phyloP scores from a whole-genome alignment of 2,113 vertebrate species.

The Philantomba maxwellii region DNA sequence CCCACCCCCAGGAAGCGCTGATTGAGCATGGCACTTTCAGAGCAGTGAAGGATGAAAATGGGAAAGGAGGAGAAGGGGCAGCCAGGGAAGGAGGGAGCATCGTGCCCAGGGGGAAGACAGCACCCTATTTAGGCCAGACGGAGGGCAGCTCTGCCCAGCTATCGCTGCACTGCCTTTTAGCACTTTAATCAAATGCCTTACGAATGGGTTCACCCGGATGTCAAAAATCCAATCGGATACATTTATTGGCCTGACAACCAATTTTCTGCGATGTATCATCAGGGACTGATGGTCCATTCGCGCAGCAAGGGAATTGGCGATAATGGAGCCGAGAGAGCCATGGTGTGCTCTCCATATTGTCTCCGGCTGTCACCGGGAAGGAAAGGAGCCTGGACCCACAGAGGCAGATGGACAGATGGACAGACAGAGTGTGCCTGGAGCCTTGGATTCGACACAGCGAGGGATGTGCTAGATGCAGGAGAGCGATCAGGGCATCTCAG shows the following conservation, averaged over 20 bases:
- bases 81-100: neutral
- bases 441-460: neutral
- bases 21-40: neutral
- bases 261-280: conserved; percentile 47
- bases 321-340: conserved; percentile 32
- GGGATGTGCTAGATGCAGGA: neutral
- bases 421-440: neutral
- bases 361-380: neutral
- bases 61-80: neutral
- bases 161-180: conserved; percentile 45
- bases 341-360: neutral
- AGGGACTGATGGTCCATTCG: conserved; percentile 52
- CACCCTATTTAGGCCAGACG: conserved; percentile 42
- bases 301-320: neutral
- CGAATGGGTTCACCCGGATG: conserved; percentile 23
- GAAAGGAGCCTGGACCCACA: neutral
- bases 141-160: conserved; percentile 32
- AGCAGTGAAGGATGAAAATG: conserved; percentile 34
- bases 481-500: neutral
- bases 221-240: conserved; percentile 53
- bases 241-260: conserved; percentile 73
- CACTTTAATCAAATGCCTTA: conserved; percentile 60
- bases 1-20: neutral
- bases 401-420: neutral
- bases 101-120: conserved; percentile 19